Evolutionary conservation across 2,888 invertebrate species (phyloP), one percentile per base, ranked within the genome.

Genomic region (Scaptomyza parva): DNA sequence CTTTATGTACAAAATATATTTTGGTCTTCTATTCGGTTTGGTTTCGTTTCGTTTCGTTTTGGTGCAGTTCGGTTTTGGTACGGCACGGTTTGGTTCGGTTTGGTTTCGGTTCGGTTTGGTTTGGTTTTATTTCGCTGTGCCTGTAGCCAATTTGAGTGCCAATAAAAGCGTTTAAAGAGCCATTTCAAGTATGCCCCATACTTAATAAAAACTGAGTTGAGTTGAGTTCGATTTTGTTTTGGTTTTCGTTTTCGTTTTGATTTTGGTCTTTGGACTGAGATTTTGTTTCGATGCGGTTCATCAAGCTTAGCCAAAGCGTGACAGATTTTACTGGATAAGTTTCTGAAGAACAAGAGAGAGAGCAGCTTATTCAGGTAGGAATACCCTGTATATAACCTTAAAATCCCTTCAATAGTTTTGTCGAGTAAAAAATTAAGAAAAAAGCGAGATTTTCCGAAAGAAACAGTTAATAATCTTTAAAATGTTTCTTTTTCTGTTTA

Each of bases 161-260:
- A 79, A 86, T 86, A 86, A 82, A 88, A 83, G 47, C 69, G 80
- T 77, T 86, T 86, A 88, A 88, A 74, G 70, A 62, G 58, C 63
- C 68, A 62, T 80, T 60, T 30, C 53, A 39, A 28, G 41, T 45
- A 51, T 53, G 35, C 43, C 41, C 20, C 41, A 35, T 8, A 47
- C 37, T 37, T 9, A 35, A 47, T 6, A 33, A 9, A 18, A 8
- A 14, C 14, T 28, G 51, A 26, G 26, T 43, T 62, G 2, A 6
- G 30, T 40, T 24, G 17, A 40, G 48, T 65, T 48, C 24, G n/a
- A 54, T 40, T 33, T 55, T 12, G 33, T 37, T 59, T 17, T 39
- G 9, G 4, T 22, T 40, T 17, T 18, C 40, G 37, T 55, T 45
- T 5, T 11, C 30, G 8, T 44, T 30, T 30, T 12, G 28, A 9